Conservation (phyloP, 2,888 invertebrate species). For the Oligia latruncula region DNA sequence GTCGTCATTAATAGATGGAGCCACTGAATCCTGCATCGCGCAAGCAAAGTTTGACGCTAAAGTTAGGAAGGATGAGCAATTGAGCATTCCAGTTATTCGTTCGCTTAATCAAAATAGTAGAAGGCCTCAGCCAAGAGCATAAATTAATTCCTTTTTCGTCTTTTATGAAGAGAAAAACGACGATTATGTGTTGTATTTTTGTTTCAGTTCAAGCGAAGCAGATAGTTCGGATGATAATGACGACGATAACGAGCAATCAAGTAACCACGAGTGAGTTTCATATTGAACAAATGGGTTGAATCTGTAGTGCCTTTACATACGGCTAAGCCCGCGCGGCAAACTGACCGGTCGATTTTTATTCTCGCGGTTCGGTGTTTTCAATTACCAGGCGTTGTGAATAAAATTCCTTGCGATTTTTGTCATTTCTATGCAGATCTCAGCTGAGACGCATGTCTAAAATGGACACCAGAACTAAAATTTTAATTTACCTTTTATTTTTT, state of each 20-base stretch:
- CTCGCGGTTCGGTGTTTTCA: not conserved
- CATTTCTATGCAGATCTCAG: not conserved
- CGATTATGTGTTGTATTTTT: not conserved
- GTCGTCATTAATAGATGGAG: not conserved
- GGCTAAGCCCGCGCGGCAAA: too few species aligned
- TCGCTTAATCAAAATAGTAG: not conserved
- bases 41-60: not conserved
- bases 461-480: not conserved
- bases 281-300: not conserved
- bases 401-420: not conserved
- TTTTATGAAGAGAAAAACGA: not conserved
- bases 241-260: not conserved
- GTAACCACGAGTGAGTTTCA: not conserved
- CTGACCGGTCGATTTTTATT: too few species aligned
- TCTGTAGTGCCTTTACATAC: not conserved
- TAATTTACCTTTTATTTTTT: not conserved
- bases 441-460: not conserved
- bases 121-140: not conserved
- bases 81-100: not conserved
- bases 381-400: not conserved
- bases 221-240: not conserved
- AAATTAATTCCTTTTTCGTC: too few species aligned
- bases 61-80: not conserved
- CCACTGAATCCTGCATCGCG: not conserved
- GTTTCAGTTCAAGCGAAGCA: slow-evolving; percentile 14